These are phyloP conservation scores for Microtus richardsoni DNA, from an alignment of 2,113 vertebrate species.

Conservation along the genomic window DNA sequence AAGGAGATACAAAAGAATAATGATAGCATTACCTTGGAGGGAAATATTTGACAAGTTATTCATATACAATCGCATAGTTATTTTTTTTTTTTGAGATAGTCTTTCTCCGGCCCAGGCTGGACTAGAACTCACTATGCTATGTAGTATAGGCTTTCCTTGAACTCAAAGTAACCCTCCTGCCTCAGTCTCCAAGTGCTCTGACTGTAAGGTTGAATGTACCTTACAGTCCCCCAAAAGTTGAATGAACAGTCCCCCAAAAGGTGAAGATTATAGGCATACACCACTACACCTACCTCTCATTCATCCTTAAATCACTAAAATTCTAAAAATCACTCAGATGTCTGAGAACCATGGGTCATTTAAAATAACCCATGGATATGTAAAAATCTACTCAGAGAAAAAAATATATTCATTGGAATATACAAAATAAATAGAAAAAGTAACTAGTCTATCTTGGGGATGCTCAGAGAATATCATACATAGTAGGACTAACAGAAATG, in stretches of 20 bases:
- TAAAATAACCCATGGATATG: background rate
- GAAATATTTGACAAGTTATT: background rate
- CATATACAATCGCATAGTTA: background rate
- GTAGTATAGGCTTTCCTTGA: background rate
- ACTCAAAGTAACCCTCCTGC: background rate
- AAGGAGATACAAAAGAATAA: background rate
- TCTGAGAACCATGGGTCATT: background rate
- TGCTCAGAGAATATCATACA: background rate
- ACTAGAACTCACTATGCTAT: background rate
- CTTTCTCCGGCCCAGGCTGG: background rate
- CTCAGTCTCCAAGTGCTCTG: background rate
- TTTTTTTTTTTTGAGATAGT: background rate
- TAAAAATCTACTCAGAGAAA: background rate
- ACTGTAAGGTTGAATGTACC: background rate
- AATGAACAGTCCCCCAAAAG: too few relatives aligned
- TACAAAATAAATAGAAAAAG: background rate
- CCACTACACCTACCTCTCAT: background rate
- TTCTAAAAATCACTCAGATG: background rate
- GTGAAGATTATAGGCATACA: background rate
- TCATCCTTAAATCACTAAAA: background rate
- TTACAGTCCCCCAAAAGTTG: too few relatives aligned
- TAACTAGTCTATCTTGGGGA: background rate
- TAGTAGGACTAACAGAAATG: background rate
- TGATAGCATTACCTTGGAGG: background rate
- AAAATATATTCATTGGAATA: background rate